Conservation (phyloP, 2,797 vertebrate species). For the Chanos chanos region DNA sequence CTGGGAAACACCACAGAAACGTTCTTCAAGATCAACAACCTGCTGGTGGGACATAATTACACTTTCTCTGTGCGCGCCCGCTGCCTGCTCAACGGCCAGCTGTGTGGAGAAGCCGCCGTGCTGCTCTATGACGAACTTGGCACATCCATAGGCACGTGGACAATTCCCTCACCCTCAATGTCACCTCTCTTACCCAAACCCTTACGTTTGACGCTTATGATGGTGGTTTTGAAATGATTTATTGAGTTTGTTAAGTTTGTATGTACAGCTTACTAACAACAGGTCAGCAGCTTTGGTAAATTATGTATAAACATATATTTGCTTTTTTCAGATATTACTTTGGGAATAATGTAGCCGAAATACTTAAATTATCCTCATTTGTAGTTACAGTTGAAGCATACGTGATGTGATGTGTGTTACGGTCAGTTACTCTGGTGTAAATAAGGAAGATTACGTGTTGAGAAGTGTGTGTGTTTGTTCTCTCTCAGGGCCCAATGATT, state of each 20-base stretch:
- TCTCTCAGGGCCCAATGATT: constrained; percentile 61
- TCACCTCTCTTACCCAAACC: background rate
- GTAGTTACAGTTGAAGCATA: too few species aligned
- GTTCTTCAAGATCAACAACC: constrained; percentile 86
- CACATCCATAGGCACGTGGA: constrained; percentile 58
- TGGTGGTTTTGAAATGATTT: too few species aligned
- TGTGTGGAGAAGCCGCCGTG: constrained; percentile 87
- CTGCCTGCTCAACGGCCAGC: constrained; percentile 83
- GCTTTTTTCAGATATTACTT: too few species aligned
- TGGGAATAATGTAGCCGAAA: too few species aligned
- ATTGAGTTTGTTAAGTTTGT: too few species aligned
- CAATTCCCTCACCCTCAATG: too few species aligned
- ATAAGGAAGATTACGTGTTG: background rate
- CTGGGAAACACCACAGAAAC: constrained; percentile 94
- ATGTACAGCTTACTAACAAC: too few species aligned
- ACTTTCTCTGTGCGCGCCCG: constrained; percentile 90
- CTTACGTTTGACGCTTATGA: background rate
- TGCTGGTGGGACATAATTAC: constrained; percentile 90
- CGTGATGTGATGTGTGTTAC: background rate
- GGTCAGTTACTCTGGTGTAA: background rate
- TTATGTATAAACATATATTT: too few species aligned
- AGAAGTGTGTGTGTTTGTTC: background rate
- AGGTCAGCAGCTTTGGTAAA: too few species aligned
- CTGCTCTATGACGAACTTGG: constrained; percentile 82
- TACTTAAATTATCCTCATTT: too few species aligned